A percentile compares a stretch with the other conserved stretches of the same genome.
Conservation (phyloP, 2,797 vertebrate genomes). For the Percopsis omiscomaycus region DNA sequence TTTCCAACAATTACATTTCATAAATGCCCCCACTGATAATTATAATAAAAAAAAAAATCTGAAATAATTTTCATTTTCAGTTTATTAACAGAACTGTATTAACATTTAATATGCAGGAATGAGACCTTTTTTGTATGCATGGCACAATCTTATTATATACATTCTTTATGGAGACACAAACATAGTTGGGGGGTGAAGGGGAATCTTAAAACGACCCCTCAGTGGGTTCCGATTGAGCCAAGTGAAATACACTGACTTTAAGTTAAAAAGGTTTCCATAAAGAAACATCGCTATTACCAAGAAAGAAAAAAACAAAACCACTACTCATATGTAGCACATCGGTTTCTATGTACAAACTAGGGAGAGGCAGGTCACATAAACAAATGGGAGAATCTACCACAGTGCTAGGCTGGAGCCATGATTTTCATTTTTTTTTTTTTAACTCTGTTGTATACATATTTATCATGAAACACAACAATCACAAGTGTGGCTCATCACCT, state of each 20-base stretch:
- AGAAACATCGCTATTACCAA: slow-evolving; percentile 83
- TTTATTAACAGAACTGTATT: slow-evolving; percentile 87
- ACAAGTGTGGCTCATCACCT: slow-evolving; percentile 71
- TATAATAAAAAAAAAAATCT: not conserved
- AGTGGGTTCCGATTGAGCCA: slow-evolving; percentile 58
- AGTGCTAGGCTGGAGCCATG: slow-evolving; percentile 81
- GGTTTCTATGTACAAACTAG: slow-evolving; percentile 84
- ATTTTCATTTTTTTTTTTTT: slow-evolving; percentile 55
- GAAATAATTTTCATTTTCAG: slow-evolving; percentile 41
- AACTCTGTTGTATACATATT: slow-evolving; percentile 79
- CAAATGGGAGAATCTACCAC: slow-evolving; percentile 82
- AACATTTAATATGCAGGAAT: slow-evolving; percentile 81
- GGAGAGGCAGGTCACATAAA: slow-evolving; percentile 76
- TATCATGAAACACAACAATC: slow-evolving; percentile 81
- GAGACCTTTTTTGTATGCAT: slow-evolving; percentile 87
- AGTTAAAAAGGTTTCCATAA: slow-evolving; percentile 83
- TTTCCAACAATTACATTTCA: too few relatives aligned
- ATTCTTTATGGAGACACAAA: slow-evolving; percentile 81
- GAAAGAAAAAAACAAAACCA: slow-evolving; percentile 83
- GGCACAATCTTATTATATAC: slow-evolving; percentile 90
- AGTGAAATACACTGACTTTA: slow-evolving; percentile 78
- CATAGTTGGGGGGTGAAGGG: slow-evolving; percentile 71
- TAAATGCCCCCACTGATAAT: too few relatives aligned
- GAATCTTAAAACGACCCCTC: slow-evolving; percentile 77
- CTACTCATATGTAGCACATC: slow-evolving; percentile 77